Conservation (phyloP, 1,140 invertebrate genomes). For the Penaeus japonicus region DNA sequence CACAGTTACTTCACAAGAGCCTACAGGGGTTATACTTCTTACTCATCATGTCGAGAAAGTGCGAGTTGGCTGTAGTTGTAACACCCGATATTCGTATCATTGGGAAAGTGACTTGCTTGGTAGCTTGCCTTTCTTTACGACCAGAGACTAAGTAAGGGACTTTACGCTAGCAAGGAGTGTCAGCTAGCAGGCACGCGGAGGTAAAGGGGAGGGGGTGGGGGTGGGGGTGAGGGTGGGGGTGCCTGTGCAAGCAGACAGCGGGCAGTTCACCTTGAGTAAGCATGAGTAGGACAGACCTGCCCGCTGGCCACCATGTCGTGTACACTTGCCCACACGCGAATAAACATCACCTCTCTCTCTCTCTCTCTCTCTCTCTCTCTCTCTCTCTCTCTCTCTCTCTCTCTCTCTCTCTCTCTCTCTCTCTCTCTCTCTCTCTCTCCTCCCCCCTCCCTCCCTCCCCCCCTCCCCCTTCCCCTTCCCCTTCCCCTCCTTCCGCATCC, state of each 20-base stretch:
- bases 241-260: not conserved
- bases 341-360: not conserved
- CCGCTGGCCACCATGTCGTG: not conserved
- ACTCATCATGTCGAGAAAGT: too few species aligned
- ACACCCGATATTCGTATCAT: too few species aligned
- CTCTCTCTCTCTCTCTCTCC: not conserved
- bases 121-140: too few species aligned
- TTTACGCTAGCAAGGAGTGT: too few species aligned
- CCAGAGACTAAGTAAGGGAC: too few species aligned
- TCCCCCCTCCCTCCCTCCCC: not conserved
- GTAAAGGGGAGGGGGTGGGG: too few species aligned
- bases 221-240: too few species aligned
- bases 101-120: too few species aligned
- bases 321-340: not conserved
- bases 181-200: too few species aligned
- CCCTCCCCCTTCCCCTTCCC: not conserved
- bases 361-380: not conserved
- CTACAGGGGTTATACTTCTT: too few species aligned
- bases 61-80: too few species aligned
- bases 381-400: not conserved
- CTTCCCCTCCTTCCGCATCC: not conserved
- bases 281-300: not conserved
- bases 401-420: not conserved
- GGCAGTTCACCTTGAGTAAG: constrained; percentile 14
- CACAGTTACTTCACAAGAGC: too few species aligned